Percentiles rank a stretch among this genome's conserved stretches.
These are phyloP conservation scores for Pseudochromis fuscus DNA, from an alignment of 2,797 vertebrate species.

Conservation along the genomic window DNA sequence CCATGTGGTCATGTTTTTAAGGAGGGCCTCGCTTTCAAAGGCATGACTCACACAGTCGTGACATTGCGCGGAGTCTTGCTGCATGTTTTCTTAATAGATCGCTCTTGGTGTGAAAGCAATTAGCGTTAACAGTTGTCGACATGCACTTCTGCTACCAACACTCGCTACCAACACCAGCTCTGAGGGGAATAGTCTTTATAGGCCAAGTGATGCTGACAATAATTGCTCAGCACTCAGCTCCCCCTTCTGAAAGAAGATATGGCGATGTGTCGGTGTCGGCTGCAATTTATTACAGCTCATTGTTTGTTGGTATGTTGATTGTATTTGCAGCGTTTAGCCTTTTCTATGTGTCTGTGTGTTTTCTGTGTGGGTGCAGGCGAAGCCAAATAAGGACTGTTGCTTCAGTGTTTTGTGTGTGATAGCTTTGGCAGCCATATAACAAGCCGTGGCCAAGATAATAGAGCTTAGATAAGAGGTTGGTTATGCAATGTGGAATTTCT, in stretches of 20 bases:
- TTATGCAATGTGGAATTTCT: conserved; percentile 79
- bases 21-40: conserved; percentile 52
- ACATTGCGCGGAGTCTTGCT: conserved; percentile 65
- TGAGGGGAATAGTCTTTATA: conserved; percentile 82
- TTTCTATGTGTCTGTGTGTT: conserved; percentile 47
- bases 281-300: conserved; percentile 57
- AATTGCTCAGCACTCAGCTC: conserved; percentile 79
- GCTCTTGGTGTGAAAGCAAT: conserved; percentile 85
- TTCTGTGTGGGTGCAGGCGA: conserved; percentile 50
- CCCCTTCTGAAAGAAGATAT: conserved; percentile 74
- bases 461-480: conserved; percentile 74
- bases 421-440: conserved; percentile 74
- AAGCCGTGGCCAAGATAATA: conserved; percentile 74
- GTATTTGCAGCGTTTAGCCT: conserved; percentile 54
- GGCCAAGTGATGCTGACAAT: conserved; percentile 80
- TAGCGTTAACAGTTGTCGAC: conserved; percentile 85
- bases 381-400: conserved; percentile 69
- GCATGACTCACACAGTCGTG: conserved; percentile 65
- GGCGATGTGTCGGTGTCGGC: conserved; percentile 54
- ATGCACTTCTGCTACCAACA: conserved; percentile 78
- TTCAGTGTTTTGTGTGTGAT: conserved; percentile 69
- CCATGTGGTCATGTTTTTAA: conserved; percentile 60
- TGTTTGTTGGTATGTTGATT: conserved; percentile 66
- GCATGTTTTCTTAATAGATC: conserved; percentile 84
- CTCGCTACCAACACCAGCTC: conserved; percentile 78